Conservation (phyloP, 2,797 vertebrate species). For the Enteromius radiatus region DNA sequence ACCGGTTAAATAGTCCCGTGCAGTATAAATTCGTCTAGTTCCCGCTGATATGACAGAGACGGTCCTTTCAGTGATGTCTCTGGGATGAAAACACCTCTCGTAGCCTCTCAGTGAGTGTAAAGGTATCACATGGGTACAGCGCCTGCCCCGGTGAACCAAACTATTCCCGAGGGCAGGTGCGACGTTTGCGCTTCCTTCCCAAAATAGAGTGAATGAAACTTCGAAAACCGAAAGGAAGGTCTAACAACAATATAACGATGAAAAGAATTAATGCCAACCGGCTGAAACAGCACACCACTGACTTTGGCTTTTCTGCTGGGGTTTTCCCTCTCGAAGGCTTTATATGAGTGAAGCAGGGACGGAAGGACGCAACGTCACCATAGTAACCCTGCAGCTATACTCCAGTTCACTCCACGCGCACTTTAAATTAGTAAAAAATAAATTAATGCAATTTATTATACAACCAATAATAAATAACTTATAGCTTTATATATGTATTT, state of each 20-base stretch:
- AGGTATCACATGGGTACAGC: constrained; percentile 36
- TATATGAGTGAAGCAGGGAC: constrained; percentile 66
- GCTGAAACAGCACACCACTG: constrained; percentile 54
- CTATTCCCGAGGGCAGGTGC: constrained; percentile 75
- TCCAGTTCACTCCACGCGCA: constrained; percentile 35
- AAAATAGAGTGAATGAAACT: constrained; percentile 35
- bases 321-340: constrained; percentile 64
- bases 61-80: constrained; percentile 3
- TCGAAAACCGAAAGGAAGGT: constrained; percentile 9
- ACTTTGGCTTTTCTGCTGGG: constrained; percentile 57
- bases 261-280: background rate
- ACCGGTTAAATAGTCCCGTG: background rate
- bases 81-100: background rate
- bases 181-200: constrained; percentile 39
- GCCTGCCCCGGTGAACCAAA: constrained; percentile 52
- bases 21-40: background rate
- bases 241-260: background rate
- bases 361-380: constrained; percentile 77
- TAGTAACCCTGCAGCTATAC: constrained; percentile 39
- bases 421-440: too few relatives aligned
- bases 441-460: too few relatives aligned
- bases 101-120: constrained; percentile 23
- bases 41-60: background rate
- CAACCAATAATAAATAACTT: too few relatives aligned
- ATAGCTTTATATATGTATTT: too few relatives aligned